Base-by-base conservation (phyloP, 2,797 vertebrate species). In the Galago senegalensis region DNA sequence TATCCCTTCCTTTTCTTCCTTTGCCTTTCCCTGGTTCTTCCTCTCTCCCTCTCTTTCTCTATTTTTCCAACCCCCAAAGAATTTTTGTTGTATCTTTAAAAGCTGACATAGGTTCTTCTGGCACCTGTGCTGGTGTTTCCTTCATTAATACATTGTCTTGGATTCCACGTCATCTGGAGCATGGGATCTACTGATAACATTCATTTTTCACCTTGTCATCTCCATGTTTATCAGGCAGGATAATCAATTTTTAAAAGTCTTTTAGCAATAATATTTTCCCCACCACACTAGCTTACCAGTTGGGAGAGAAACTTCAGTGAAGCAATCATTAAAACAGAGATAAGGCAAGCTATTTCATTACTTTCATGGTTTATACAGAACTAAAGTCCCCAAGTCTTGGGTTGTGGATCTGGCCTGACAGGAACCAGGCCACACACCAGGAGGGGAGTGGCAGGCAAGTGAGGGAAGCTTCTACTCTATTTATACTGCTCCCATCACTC, bases 171-270 rank as follows among this genome's bases (percentile, higher is more conserved):
- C 69, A 80, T 80, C 56, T 56, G 53, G 46, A 94, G 88, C 60
- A 73, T 70, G 93, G 72, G 73, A 10, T 96, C 7, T 43, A 37
- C 31, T 93, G 91, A 88, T 92, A 94, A 12, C 81, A 95, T 87
- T 93, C 31, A 91, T 96, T 94, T 60, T 93, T 92, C 88, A 76
- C 86, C 91, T 95, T 70, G 70, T 89, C 60, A 40, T 56, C 76
- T 96, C 53, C 76, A 87, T 94, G 58, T 67, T 97, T 95, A 89
- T 61, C 80, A 96, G 88, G 20, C 87, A 94, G n/a, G 72, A 1
- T 77, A 85, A 97, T 97, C 61, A 95, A 96, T 96, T 97, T 95
- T 97, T 92, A 89, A 97, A 96, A 97, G 27, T 37, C 65, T 73
- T 90, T 95, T 91, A 77, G 81, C 20, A 93, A 81, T 25, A 92